These are phyloP conservation scores for Luscinia luscinia DNA, from an alignment of 2,797 vertebrate species.

Conservation along the genomic window DNA sequence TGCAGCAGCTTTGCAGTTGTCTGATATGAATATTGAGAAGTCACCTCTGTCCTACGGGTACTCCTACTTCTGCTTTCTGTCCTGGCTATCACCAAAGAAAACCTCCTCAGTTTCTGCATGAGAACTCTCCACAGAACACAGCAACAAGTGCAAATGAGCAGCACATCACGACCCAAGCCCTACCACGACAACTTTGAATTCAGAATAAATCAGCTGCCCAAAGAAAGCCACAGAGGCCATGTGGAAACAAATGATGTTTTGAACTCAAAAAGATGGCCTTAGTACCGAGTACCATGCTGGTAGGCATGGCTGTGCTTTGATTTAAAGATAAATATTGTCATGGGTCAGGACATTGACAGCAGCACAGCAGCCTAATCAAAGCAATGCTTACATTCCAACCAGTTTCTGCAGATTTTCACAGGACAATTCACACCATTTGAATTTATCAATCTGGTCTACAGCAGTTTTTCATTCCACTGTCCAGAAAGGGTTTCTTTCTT, in stretches of 20 bases:
- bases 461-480: neutral
- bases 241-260: neutral
- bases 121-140: neutral
- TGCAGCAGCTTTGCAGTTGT: neutral
- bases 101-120: neutral
- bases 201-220: neutral
- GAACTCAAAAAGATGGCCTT: neutral
- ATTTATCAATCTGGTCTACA: neutral
- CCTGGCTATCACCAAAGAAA: neutral
- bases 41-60: neutral
- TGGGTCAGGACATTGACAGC: neutral
- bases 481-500: neutral
- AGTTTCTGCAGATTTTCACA: neutral
- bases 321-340: neutral
- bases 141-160: rapidly evolving
- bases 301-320: neutral
- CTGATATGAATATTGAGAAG: rapidly evolving
- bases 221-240: neutral
- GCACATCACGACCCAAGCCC: neutral
- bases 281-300: neutral
- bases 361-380: neutral
- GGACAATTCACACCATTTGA: neutral
- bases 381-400: neutral
- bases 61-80: neutral
- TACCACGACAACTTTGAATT: neutral